phyloP scores from a whole-genome alignment of 2,797 vertebrate genomes.

The Halcyon leucocephala region DNA sequence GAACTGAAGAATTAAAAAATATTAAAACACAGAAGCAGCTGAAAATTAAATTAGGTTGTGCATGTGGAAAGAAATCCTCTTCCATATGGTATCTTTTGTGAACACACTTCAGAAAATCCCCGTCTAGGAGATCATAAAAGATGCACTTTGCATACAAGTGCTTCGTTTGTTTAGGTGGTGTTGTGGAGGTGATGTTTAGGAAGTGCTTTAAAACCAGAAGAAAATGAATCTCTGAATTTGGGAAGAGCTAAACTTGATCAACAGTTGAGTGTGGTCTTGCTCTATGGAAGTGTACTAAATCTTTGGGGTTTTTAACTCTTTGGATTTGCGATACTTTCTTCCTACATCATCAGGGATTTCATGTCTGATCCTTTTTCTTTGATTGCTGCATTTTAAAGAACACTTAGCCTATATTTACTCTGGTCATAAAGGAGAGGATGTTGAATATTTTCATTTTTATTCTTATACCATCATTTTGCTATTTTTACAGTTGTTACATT shows the following conservation, averaged over 20 bases:
- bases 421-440: background rate
- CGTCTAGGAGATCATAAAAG: background rate
- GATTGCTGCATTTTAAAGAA: background rate
- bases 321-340: background rate
- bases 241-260: background rate
- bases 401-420: background rate
- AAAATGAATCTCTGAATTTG: background rate
- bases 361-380: background rate
- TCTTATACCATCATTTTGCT: background rate
- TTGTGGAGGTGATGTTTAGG: background rate
- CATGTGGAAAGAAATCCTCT: background rate
- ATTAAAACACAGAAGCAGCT: background rate
- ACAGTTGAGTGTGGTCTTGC: accelerated
- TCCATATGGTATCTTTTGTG: background rate
- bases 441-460: background rate
- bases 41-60: background rate
- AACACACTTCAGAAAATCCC: background rate
- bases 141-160: accelerated
- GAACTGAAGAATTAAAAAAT: background rate
- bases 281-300: background rate
- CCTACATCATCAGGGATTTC: background rate
- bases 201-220: background rate
- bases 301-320: background rate
- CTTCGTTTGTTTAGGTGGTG: background rate
- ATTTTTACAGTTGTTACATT: background rate